Percentiles rank a stretch among this genome's conserved stretches.
phyloP scores from a whole-genome alignment of 2,113 vertebrate species.

The Phalacrocorax pelagicus region DNA sequence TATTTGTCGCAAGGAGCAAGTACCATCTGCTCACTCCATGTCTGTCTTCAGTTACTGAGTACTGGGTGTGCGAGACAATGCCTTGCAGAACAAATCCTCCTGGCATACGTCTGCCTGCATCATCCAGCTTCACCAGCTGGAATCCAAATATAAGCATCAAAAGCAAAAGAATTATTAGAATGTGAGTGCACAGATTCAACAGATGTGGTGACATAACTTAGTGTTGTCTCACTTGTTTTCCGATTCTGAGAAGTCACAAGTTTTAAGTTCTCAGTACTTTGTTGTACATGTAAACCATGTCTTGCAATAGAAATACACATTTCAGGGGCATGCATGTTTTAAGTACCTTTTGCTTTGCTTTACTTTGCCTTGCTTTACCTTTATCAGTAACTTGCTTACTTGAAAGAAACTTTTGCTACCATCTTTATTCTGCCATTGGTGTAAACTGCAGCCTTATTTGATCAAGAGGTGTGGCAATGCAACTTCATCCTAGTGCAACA shows the following conservation, averaged over 20 bases:
- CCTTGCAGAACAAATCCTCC: neutral
- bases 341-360: neutral
- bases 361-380: too few relatives aligned
- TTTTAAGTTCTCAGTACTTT: neutral
- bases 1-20: neutral
- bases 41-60: neutral
- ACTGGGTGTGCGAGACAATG: neutral
- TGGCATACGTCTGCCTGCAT: neutral
- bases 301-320: accelerated
- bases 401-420: neutral
- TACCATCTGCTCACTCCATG: neutral
- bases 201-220: neutral
- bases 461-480: neutral
- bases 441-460: neutral
- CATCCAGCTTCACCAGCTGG: neutral
- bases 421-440: neutral
- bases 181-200: neutral
- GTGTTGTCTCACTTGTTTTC: neutral
- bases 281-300: neutral
- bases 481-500: neutral
- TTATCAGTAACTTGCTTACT: neutral
- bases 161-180: neutral
- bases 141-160: neutral
- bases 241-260: neutral
- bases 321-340: neutral